Evolutionary conservation across 2,113 vertebrate species (phyloP), one percentile per base, ranked within the genome.

Genomic region (Thunnus maccoyii): DNA sequence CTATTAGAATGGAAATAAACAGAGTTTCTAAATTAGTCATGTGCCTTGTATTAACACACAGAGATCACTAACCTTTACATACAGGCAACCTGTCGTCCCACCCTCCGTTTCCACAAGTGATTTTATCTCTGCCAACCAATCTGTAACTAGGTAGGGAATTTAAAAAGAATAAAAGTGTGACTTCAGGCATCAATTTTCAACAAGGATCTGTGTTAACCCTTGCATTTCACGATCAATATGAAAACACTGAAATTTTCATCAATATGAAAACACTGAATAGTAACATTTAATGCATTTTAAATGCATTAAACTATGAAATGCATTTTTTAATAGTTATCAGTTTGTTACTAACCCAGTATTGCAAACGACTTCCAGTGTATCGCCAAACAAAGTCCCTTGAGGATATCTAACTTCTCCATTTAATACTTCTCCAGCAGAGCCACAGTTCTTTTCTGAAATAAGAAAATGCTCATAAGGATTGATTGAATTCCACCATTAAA

Each of bases 11-110:
- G 18, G 3, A 76, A 74, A 48, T 4, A 54, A 9, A 16, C 1
- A 54, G 5, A 16, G 4, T 44, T 48, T 60, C 65, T 12, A 27
- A 41, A 54, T 10, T 11, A 51, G 47, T 5, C 3, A 32, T 44
- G 46, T 56, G 1, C 3, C 18, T 27, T 22, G 13, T 48, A 36
- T 22, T 0, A 56, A 78, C 0, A 78, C 0, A 6, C 1, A 58
- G 2, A 70, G 10, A 75, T 44, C 5, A 87, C 88, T 22, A 46
- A 95, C 94, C 86, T 85, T 93, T 88, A 92, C 94, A 95, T 0
- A 0, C 0, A 30, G 90, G 76, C 12, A 56, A 3, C 57, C 82
- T 85, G 16, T 0, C 0, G 16, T 0, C 0, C 94, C 94, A 95
- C 0, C 88, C 91, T 2, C 2, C 0, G 1, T 0, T 18, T 63